Conservation (phyloP, 2,113 vertebrate genomes). For the Callorhinus ursinus region DNA sequence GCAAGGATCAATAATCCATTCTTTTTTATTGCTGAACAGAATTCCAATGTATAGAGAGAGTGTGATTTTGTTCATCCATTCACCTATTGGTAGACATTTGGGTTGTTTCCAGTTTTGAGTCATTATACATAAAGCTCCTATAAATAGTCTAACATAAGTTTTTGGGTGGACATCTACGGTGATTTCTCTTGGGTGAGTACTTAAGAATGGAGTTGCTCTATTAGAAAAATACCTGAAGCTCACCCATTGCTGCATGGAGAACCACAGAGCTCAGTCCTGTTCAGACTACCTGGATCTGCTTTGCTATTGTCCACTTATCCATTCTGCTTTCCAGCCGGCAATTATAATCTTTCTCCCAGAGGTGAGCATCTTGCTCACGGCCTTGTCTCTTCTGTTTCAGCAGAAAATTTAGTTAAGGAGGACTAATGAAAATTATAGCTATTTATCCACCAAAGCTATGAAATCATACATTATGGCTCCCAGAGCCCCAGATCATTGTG, state of each 20-base stretch:
- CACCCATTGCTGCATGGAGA: neutral
- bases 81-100: neutral
- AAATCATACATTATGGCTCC: constrained; percentile 65
- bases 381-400: constrained; percentile 41
- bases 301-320: neutral
- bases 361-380: neutral
- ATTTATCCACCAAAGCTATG: constrained; percentile 74
- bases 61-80: neutral
- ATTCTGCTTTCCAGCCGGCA: neutral
- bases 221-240: neutral
- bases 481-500: constrained; percentile 64
- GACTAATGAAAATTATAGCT: constrained; percentile 79
- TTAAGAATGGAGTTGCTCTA: neutral
- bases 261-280: neutral
- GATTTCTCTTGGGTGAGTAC: neutral
- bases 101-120: neutral
- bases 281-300: neutral
- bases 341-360: neutral
- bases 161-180: neutral
- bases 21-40: neutral
- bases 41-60: neutral
- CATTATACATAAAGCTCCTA: neutral
- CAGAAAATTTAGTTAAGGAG: constrained; percentile 67
- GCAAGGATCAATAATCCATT: neutral
- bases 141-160: neutral